Evolutionary conservation across 1,140 invertebrate species (phyloP).

Genomic region (Macrosteles quadrilineatus): DNA sequence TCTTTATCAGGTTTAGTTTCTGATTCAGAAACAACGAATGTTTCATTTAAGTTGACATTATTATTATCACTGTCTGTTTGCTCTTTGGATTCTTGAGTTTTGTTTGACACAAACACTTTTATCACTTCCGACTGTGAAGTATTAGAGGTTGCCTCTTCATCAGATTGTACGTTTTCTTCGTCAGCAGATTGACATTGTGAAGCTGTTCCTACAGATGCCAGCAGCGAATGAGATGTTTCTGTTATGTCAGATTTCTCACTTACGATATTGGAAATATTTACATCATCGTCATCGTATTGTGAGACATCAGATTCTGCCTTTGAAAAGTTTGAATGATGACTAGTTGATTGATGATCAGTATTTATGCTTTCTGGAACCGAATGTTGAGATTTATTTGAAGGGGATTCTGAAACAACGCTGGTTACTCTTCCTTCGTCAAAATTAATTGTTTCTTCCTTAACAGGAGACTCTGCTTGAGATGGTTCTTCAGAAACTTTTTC

Average conservation of each 20-base stretch:
- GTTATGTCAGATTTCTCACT: neutral
- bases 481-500: no score
- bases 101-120: neutral
- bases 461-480: neutral
- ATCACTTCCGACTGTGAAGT: neutral
- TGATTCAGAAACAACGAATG: neutral
- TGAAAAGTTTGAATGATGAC: neutral
- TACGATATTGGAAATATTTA: neutral
- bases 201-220: no score
- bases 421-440: neutral
- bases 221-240: neutral
- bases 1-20: conserved; percentile 9
- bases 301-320: neutral
- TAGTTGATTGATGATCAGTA: neutral
- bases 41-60: neutral
- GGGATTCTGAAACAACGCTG: neutral
- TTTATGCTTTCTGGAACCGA: neutral
- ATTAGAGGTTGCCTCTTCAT: neutral
- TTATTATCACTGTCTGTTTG: neutral
- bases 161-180: no score
- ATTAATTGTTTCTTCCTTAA: neutral
- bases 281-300: neutral
- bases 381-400: neutral
- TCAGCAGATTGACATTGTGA: no score
- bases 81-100: neutral